Conservation (phyloP, 2,888 invertebrate genomes). For the Pegoplata infirma region DNA sequence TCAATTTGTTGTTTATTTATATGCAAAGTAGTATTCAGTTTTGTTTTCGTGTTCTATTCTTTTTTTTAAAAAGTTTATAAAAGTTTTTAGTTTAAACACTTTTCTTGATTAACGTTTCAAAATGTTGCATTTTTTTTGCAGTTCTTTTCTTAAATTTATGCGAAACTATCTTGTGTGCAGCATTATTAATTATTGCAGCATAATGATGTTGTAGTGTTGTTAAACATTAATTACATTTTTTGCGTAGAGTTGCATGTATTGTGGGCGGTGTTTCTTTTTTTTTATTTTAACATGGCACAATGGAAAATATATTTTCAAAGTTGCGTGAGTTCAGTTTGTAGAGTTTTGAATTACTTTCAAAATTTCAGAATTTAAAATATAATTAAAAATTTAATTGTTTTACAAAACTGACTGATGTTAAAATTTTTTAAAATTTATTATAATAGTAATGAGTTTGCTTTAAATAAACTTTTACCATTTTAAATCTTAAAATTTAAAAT, state of each 20-base stretch:
- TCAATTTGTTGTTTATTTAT: background rate
- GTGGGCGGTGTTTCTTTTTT: background rate
- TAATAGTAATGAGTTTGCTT: too few species aligned
- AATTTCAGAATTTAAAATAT: too few species aligned
- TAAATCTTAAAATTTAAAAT: too few species aligned
- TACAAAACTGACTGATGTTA: too few species aligned
- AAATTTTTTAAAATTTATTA: too few species aligned
- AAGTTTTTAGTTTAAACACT: constrained; percentile 30
- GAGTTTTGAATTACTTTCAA: too few species aligned
- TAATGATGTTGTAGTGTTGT: constrained; percentile 32
- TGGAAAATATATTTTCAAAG: too few species aligned
- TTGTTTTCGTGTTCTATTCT: background rate
- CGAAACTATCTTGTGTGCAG: constrained; percentile 49
- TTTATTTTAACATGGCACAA: too few species aligned
- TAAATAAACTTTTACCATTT: too few species aligned
- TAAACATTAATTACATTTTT: constrained; percentile 55
- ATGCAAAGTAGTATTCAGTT: constrained; percentile 28
- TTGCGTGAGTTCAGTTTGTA: too few species aligned
- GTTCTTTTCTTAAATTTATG: constrained; percentile 32
- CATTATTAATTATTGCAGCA: constrained; percentile 54
- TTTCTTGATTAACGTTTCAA: constrained; percentile 42
- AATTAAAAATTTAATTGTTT: too few species aligned
- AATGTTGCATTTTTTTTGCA: constrained; percentile 10
- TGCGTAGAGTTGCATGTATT: constrained; percentile 10
- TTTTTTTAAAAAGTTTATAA: background rate